Percentiles rank a stretch among this genome's conserved stretches.
Evolutionary conservation across 2,797 vertebrate species (phyloP).

Genomic region (Delichon dasypus): DNA sequence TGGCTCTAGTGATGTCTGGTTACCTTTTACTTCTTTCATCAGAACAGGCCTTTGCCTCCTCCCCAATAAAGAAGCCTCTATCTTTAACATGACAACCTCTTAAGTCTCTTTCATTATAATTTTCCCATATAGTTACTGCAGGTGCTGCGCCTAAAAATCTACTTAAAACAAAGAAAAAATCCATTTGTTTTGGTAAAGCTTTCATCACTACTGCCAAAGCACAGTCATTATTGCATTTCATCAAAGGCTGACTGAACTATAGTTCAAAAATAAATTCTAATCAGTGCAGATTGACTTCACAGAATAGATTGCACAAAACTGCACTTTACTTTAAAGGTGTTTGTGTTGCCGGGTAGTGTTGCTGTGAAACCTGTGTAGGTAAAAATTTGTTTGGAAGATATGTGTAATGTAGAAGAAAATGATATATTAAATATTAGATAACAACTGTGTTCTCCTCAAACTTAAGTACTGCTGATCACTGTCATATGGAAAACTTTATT

Average conservation of each 20-base stretch:
- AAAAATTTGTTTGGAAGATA: not conserved
- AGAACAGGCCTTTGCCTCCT: not conserved
- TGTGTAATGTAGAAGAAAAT: not conserved
- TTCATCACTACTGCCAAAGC: not conserved
- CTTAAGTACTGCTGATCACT: not conserved
- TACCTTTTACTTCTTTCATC: not conserved
- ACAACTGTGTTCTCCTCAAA: not conserved
- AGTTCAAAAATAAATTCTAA: not conserved
- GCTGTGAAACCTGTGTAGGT: not conserved
- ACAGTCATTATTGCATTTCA: not conserved
- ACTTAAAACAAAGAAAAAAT: not conserved
- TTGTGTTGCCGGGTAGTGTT: not conserved
- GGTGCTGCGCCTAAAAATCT: not conserved
- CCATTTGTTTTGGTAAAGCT: not conserved
- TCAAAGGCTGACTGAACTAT: not conserved
- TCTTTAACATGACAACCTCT: not conserved
- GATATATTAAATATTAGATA: not conserved
- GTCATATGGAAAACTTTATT: not conserved
- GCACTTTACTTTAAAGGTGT: not conserved
- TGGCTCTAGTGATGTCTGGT: not conserved
- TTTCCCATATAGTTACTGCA: not conserved
- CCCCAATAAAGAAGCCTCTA: fast-evolving
- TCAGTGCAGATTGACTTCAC: not conserved
- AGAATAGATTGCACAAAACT: not conserved
- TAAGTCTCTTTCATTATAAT: not conserved